Evolutionary conservation across 2,113 vertebrate genomes (phyloP).

Genomic region (Platysternon megacephalum): DNA sequence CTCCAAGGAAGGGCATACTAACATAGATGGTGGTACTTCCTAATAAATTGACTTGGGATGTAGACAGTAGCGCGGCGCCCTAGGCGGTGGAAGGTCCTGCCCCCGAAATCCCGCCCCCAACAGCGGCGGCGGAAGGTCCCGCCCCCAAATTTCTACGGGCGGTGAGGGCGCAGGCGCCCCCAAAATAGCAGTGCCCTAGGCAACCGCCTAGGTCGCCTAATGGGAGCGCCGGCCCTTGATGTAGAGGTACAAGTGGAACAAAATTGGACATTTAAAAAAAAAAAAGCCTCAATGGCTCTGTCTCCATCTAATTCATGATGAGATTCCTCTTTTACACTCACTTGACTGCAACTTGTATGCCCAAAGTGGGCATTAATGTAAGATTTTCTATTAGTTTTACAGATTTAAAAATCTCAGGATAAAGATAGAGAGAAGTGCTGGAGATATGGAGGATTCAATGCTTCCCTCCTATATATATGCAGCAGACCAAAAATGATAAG

Average conservation of each 20-base stretch:
- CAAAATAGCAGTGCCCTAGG: no score
- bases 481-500: neutral
- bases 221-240: no score
- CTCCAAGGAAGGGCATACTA: neutral
- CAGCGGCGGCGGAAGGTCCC: no score
- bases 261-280: neutral
- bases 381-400: neutral
- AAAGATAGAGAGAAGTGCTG: neutral
- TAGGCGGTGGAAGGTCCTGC: no score
- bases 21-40: neutral
- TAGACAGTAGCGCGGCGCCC: no score
- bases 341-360: neutral
- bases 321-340: neutral
- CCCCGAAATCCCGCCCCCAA: no score
- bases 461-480: neutral
- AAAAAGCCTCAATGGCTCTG: neutral
- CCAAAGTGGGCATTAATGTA: neutral
- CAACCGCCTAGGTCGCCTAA: no score
- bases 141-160: no score
- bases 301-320: neutral
- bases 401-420: neutral
- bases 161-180: no score
- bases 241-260: neutral
- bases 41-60: neutral
- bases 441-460: neutral